Evolutionary conservation across 2,888 invertebrate species (phyloP), one percentile per base, ranked within the genome.

Genomic region (Bibio marci): DNA sequence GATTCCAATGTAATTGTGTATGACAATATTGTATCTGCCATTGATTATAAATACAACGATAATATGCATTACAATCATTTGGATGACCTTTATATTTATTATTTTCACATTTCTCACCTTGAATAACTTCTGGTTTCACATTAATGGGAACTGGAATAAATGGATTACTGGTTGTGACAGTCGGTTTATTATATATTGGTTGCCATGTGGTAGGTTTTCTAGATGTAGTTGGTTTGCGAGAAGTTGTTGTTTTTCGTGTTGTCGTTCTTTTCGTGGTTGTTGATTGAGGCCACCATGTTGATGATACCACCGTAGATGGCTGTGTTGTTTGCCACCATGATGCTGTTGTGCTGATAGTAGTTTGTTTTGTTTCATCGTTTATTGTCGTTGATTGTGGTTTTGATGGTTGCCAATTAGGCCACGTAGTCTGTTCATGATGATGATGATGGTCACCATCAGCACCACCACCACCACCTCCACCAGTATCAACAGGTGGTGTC

Each of bases 1-100:
- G 59, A 47, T 83, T 80, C 85, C 85, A 88, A 54, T 86, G 83
- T 33, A 87, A 58, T 4, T 83, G 83, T 0, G 79, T 76, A 0
- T 85, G 79, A 52, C 87, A 87, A 46, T 70, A 70, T 48, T 82
- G 79, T 46, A 74, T 76, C 26, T 65, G 69, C 53, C 80, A 61
- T 40, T 75, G 72, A 0, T 83, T 83, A 2, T 73, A 67, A 18
- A 81, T 70, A 51, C 88, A 88, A 48, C 81, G 72, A 47, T 76
- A 73, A 55, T 82, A 88, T 1, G 74, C 70, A 41, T 72, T 76
- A 51, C 88, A 88, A 50, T 81, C 78, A 1, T 58, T 60, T 0
- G 72, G 67, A 42, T 82, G 79, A 0, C 75, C 62, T 34, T 64
- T 61, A 50, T 70, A 73, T 28, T 70, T 63, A 46, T 67, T 65